Evolutionary conservation across 2,797 vertebrate species (phyloP).

Genomic region (Sebastolobus altivelis): DNA sequence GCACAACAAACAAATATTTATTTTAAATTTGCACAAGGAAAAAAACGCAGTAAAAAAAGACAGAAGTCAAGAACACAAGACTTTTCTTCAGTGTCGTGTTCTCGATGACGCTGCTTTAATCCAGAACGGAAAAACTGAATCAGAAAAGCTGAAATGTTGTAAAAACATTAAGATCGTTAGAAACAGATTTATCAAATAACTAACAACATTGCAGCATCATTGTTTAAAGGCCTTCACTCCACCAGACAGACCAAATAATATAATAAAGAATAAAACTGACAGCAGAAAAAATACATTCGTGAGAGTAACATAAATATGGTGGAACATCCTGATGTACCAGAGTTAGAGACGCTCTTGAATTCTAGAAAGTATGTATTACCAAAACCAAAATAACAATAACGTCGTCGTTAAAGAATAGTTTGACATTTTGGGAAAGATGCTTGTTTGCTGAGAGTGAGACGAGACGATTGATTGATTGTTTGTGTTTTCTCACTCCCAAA

Average conservation of each 20-base stretch:
- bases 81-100: not conserved
- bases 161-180: not conserved
- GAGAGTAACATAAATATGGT: not conserved
- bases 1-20: too few species aligned
- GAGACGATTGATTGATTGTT: not conserved
- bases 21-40: too few species aligned
- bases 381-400: not conserved
- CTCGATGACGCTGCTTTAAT: not conserved
- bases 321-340: not conserved
- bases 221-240: not conserved
- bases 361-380: not conserved
- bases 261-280: not conserved
- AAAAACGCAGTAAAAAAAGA: too few species aligned
- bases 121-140: not conserved
- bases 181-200: not conserved
- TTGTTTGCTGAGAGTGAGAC: not conserved
- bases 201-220: not conserved
- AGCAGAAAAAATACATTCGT: conserved; percentile 11
- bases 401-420: not conserved
- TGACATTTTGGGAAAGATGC: not conserved
- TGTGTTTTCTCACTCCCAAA: not conserved
- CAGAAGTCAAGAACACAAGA: not conserved
- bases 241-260: not conserved
- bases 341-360: not conserved
- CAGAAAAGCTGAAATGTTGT: not conserved